phyloP scores from a whole-genome alignment of 2,113 vertebrate species.

The Neodon shergylaensis region DNA sequence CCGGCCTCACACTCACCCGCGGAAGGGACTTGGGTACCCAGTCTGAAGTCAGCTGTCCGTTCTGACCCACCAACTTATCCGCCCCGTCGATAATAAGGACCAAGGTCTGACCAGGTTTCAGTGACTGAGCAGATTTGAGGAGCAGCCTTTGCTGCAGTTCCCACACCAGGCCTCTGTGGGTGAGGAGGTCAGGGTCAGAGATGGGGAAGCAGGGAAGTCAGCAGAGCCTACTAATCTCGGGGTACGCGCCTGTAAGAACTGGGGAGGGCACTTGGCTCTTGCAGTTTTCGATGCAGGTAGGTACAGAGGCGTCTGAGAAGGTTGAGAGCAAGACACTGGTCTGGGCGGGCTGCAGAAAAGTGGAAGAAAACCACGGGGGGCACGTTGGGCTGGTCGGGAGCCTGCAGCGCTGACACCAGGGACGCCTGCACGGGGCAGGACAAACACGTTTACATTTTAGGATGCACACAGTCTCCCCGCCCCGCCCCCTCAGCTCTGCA shows the following conservation, averaged over 20 bases:
- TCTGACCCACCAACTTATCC: slow-evolving; percentile 82
- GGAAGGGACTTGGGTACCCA: slow-evolving; percentile 91
- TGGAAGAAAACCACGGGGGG: slow-evolving; percentile 87
- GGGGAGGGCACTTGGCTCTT: slow-evolving; percentile 71
- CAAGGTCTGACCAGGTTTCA: slow-evolving; percentile 78
- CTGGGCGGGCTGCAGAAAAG: slow-evolving; percentile 88
- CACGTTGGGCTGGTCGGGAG: not conserved
- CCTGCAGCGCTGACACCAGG: slow-evolving; percentile 68
- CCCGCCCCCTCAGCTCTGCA: not conserved
- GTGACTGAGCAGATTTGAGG: slow-evolving; percentile 65
- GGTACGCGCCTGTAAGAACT: slow-evolving; percentile 85
- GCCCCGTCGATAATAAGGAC: slow-evolving; percentile 89
- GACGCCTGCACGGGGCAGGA: slow-evolving; percentile 54
- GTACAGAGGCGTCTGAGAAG: slow-evolving; percentile 87
- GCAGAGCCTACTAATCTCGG: accelerated
- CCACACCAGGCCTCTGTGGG: slow-evolving; percentile 86
- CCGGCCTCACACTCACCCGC: slow-evolving; percentile 77
- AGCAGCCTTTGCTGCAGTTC: slow-evolving; percentile 85
- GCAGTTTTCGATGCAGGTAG: slow-evolving; percentile 81
- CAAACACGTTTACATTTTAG: not conserved
- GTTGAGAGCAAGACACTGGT: slow-evolving; percentile 85
- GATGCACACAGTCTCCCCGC: too few species aligned
- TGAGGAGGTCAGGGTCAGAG: not conserved
- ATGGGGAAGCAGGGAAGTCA: not conserved
- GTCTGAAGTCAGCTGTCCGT: slow-evolving; percentile 86